Base-by-base conservation (phyloP, 2,888 invertebrate species). In the Eugnorisma glareosa region DNA sequence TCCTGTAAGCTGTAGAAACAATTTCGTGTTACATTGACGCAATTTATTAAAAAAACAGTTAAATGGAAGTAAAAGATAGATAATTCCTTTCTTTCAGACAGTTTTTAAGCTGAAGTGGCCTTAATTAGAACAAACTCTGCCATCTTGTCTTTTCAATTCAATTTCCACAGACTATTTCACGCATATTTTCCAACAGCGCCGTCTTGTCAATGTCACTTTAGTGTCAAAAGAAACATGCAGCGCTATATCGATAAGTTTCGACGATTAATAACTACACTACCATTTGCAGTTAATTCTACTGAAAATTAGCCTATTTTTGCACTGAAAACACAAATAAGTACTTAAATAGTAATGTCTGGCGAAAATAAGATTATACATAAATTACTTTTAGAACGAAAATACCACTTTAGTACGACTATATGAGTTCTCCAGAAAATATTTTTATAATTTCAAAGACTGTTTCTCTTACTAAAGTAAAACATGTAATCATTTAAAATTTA, bases 371-470 rank as follows among this genome's bases (percentile, higher is more conserved):
- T 74, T 13, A 18, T 7, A 79, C 28, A 71, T 35, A 70, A 81
- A 75, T 67, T 51, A 67, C 72, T 69, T 59, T 67, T 74, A 51
- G 37, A 70, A 84, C 54, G 28, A 79, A n/a, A 28, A 24, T 11
- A 54, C n/a, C 81, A 84, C 67, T 84, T 73, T 28, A 35, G 48
- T 57, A n/a, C n/a, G n/a, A n/a, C n/a, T n/a, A 70, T 81, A 81
- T 81, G 67, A 64, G n/a, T 37, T 70, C 68, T 37, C 2, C 15
- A 54, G 43, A 73, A 72, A 63, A 40, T 40, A 45, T 67, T 28
- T 48, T 63, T 59, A 18, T 69, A 35, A 68, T n/a, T 51, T 76
- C 48, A 6, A 59, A 72, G n/a, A 18, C 21, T 31, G n/a, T 66
- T 64, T 31, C 57, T 21, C 28, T 63, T 37, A 63, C 2, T 24